Conservation (phyloP, 35 echinoderm and acorn worm genomes). For the Stichopus chloronotus region DNA sequence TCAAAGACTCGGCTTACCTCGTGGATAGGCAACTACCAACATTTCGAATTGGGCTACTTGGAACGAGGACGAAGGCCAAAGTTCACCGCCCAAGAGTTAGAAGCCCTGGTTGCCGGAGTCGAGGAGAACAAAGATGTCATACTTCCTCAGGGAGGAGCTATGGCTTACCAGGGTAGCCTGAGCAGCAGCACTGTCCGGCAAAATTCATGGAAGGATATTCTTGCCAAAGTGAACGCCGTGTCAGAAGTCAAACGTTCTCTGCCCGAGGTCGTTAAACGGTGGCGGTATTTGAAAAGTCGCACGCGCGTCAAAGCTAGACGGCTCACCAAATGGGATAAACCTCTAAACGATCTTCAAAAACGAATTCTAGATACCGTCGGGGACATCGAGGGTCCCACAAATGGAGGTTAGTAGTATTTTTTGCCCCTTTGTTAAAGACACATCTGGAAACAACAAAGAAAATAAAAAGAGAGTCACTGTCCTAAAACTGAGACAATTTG, state of each 20-base stretch:
- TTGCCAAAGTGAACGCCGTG: constrained; percentile 40
- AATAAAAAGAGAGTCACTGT: too few relatives aligned
- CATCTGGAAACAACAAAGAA: too few relatives aligned
- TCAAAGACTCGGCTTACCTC: neutral
- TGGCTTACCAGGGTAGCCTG: neutral
- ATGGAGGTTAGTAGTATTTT: neutral
- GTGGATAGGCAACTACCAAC: neutral
- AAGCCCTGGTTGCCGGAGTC: constrained; percentile 30
- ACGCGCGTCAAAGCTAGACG: constrained; percentile 47
- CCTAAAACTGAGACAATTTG: too few relatives aligned
- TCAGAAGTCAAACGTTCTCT: constrained; percentile 33
- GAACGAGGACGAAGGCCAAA: constrained; percentile 30
- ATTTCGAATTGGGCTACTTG: neutral
- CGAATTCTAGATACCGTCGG: constrained; percentile 41
- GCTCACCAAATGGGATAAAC: constrained; percentile 51
- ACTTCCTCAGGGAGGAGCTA: constrained; percentile 7
- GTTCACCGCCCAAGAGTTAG: constrained; percentile 32
- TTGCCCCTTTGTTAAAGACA: neutral
- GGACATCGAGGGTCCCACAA: constrained; percentile 15
- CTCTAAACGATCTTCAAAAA: constrained; percentile 36
- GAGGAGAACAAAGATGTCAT: constrained; percentile 12
- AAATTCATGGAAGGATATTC: constrained; percentile 43
- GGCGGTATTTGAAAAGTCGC: constrained; percentile 57
- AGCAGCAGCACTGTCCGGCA: constrained; percentile 1
- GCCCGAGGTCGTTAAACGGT: constrained; percentile 47